Conservation (phyloP, 2,888 invertebrate genomes). For the Drosophila subquinaria region DNA sequence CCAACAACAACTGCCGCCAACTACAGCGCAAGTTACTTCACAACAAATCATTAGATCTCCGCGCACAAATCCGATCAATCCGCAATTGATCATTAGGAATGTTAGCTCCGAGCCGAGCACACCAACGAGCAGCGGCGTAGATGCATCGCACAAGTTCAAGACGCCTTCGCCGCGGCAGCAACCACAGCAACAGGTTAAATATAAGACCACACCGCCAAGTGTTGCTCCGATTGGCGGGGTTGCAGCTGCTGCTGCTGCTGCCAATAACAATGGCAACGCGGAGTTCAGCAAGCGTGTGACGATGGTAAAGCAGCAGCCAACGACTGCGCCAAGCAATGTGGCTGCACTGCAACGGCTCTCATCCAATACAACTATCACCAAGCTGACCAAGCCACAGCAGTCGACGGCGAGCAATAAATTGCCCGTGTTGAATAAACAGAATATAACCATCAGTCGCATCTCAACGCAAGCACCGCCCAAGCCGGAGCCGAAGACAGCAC, state of each 20-base stretch:
- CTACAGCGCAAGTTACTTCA: constrained; percentile 63
- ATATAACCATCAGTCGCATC: constrained; percentile 83
- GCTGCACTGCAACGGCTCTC: constrained; percentile 78
- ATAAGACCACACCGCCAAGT: constrained; percentile 31
- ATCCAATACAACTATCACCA: constrained; percentile 74
- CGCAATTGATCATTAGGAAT: constrained; percentile 64
- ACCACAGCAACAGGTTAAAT: constrained; percentile 36
- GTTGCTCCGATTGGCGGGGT: neutral
- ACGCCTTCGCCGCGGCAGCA: constrained; percentile 51
- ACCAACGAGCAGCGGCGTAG: constrained; percentile 25
- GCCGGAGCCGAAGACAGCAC: constrained; percentile 30
- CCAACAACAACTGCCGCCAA: constrained; percentile 44
- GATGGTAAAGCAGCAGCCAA: constrained; percentile 33
- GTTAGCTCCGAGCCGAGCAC: constrained; percentile 41
- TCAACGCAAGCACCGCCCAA: constrained; percentile 53
- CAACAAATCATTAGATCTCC: constrained; percentile 69
- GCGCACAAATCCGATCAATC: constrained; percentile 22
- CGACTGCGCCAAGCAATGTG: constrained; percentile 39
- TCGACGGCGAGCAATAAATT: constrained; percentile 50
- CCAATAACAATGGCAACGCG: constrained; percentile 5
- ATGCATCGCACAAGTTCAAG: constrained; percentile 52
- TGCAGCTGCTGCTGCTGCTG: constrained; percentile 15
- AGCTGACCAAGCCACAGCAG: constrained; percentile 50
- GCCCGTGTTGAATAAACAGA: constrained; percentile 82
- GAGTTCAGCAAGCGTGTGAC: constrained; percentile 35